phyloP scores from a whole-genome alignment of 2,888 invertebrate species.

The Gandaritis pyraliata region DNA sequence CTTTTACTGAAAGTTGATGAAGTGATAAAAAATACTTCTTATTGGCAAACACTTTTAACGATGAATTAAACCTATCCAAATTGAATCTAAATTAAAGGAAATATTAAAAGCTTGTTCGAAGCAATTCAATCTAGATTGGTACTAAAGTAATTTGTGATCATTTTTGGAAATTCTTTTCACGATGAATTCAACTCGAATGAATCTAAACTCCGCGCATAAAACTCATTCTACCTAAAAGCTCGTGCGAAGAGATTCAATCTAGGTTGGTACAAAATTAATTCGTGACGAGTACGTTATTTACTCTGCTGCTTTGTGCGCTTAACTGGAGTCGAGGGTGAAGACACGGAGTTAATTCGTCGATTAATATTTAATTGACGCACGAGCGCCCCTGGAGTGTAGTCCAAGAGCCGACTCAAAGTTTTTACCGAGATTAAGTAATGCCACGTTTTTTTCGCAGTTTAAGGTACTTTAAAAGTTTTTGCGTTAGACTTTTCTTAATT shows the following conservation, averaged over 20 bases:
- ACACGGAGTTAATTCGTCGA: slow-evolving; percentile 79
- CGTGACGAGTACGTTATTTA: slow-evolving; percentile 72
- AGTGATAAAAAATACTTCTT: too few species aligned
- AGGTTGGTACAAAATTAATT: slow-evolving; percentile 76
- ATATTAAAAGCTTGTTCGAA: too few species aligned
- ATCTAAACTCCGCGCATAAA: neutral
- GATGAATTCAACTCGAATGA: neutral
- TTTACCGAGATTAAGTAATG: slow-evolving; percentile 30
- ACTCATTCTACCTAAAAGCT: neutral
- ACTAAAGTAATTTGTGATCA: too few species aligned
- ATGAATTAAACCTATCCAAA: too few species aligned
- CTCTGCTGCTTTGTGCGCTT: slow-evolving; percentile 80
- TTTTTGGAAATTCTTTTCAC: neutral
- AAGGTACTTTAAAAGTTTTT: neutral
- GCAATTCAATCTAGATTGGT: too few species aligned
- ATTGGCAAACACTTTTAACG: too few species aligned
- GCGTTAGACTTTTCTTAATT: neutral
- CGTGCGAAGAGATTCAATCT: slow-evolving; percentile 12
- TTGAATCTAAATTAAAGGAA: too few species aligned
- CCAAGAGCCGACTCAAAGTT: slow-evolving; percentile 16
- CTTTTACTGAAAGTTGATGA: too few species aligned
- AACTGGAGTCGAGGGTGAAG: slow-evolving; percentile 78
- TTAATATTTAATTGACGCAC: slow-evolving; percentile 79
- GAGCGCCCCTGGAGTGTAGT: slow-evolving; percentile 26
- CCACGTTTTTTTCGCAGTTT: slow-evolving; percentile 14